Percentiles rank a stretch among this genome's conserved stretches.
These are phyloP conservation scores for Diaperis boleti DNA, from an alignment of 2,888 invertebrate species.

Conservation along the genomic window DNA sequence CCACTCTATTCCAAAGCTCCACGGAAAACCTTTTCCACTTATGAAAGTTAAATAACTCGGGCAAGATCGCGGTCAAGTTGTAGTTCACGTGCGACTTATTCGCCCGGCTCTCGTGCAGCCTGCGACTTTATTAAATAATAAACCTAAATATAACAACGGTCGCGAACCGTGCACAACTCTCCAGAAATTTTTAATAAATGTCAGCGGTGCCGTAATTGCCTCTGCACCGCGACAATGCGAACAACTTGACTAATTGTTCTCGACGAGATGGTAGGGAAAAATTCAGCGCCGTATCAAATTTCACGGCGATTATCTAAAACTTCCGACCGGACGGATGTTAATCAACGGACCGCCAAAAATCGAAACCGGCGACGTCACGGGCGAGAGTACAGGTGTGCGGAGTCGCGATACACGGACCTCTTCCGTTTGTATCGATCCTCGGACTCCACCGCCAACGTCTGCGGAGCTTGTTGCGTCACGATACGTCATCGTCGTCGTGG, in stretches of 20 bases:
- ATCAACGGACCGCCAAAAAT: constrained; percentile 2
- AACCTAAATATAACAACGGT: constrained; percentile 24
- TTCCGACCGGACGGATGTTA: constrained; percentile 1
- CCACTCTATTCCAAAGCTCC: no score
- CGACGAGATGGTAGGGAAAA: not conserved
- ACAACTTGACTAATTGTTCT: not conserved
- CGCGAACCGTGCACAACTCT: constrained; percentile 14
- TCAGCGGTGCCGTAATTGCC: constrained; percentile 16
- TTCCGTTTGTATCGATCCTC: constrained; percentile 28
- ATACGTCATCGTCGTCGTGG: constrained; percentile 44
- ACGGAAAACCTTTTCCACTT: not conserved
- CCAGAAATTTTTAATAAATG: constrained; percentile 31
- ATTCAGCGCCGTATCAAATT: not conserved
- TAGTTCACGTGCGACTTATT: constrained; percentile 24
- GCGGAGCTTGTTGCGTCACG: constrained; percentile 48
- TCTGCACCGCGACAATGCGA: constrained; percentile 11
- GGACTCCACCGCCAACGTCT: constrained; percentile 35
- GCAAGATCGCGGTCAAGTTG: constrained; percentile 22
- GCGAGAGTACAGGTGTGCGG: constrained; percentile 14
- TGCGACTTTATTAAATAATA: constrained; percentile 27
- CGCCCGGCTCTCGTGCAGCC: constrained; percentile 22
- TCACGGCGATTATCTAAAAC: not conserved
- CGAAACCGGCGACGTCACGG: constrained; percentile 17
- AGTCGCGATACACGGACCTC: constrained; percentile 5
- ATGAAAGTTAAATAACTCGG: constrained; percentile 2